Percentiles rank a stretch among this genome's conserved stretches.
Conservation (phyloP, 2,113 vertebrate species). For the Cyanistes caeruleus region DNA sequence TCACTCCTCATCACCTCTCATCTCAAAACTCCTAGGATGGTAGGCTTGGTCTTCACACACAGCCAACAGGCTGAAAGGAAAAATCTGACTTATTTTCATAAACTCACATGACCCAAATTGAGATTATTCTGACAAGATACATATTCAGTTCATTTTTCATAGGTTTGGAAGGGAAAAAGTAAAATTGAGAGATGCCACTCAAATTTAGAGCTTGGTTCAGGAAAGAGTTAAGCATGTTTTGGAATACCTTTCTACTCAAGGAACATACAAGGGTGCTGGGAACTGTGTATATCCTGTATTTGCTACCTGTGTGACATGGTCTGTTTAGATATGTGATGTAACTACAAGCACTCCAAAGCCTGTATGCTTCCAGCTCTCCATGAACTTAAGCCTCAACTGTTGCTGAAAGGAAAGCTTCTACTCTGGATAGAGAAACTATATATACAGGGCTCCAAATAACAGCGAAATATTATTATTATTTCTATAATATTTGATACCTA, state of each 20-base stretch:
- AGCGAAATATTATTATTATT: not conserved
- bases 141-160: not conserved
- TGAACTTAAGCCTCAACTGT: not conserved
- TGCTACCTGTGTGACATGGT: rapidly evolving
- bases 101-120: rapidly evolving
- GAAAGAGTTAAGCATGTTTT: not conserved
- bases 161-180: not conserved
- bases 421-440: not conserved
- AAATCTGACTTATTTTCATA: not conserved
- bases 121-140: not conserved
- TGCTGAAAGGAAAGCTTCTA: not conserved
- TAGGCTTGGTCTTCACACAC: not conserved
- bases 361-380: not conserved
- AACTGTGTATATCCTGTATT: not conserved
- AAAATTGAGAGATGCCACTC: not conserved
- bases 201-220: not conserved
- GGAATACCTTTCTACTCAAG: not conserved
- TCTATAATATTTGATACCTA: too few relatives aligned
- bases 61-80: not conserved
- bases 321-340: not conserved
- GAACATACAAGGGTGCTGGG: not conserved
- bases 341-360: not conserved
- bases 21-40: not conserved
- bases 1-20: not conserved
- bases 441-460: not conserved